Evolutionary conservation across 2,888 invertebrate species (phyloP).

Genomic region (Zygothrica quintamaculata): DNA sequence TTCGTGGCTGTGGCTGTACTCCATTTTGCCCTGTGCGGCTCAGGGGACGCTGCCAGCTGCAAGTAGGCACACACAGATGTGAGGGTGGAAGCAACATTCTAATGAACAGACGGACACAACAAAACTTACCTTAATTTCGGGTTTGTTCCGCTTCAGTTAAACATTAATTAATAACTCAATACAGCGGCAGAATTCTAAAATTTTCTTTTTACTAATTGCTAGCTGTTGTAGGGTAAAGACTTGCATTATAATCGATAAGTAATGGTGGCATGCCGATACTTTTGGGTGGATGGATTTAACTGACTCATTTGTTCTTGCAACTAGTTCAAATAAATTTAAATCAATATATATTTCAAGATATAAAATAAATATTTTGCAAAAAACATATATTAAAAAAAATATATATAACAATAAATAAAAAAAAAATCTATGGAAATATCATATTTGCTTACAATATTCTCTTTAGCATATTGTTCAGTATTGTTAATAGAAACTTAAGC

Average conservation of each 20-base stretch:
- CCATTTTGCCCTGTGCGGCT: constrained; percentile 58
- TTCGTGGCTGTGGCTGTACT: constrained; percentile 72
- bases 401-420: too few species aligned
- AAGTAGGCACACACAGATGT: constrained; percentile 14
- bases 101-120: constrained; percentile 5
- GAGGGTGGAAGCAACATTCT: neutral
- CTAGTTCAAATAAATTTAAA: neutral
- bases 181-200: constrained; percentile 52
- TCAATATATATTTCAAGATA: too few species aligned
- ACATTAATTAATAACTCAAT: constrained; percentile 65
- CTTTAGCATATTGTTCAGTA: too few species aligned
- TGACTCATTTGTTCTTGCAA: neutral
- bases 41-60: constrained; percentile 33
- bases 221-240: constrained; percentile 41
- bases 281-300: neutral
- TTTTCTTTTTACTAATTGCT: constrained; percentile 50
- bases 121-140: constrained; percentile 60
- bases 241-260: constrained; percentile 41
- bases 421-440: too few species aligned
- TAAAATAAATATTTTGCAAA: too few species aligned
- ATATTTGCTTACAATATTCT: too few species aligned
- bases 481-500: too few species aligned
- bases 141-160: constrained; percentile 68
- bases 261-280: constrained; percentile 37
- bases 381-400: too few species aligned